A percentile compares a stretch with the other conserved stretches of the same genome.
Evolutionary conservation across 2,797 vertebrate genomes (phyloP).

Genomic region (Pelochelys cantorii): DNA sequence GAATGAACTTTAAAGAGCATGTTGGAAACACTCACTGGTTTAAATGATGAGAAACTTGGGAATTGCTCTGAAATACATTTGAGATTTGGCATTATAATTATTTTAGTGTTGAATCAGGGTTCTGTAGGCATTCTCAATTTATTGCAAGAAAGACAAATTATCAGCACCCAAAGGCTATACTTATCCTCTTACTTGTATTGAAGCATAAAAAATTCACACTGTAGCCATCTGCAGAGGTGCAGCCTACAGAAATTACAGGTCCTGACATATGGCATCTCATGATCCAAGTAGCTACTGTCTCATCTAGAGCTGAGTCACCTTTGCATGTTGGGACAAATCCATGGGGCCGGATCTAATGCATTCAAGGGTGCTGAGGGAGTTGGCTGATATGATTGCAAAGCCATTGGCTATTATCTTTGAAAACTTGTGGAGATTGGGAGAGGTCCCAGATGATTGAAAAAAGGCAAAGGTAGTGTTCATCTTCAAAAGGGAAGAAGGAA

Average conservation of each 20-base stretch:
- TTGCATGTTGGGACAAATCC: background rate
- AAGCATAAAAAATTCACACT: background rate
- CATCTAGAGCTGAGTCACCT: background rate
- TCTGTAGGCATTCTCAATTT: background rate
- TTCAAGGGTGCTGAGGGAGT: too few species aligned
- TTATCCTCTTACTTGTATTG: background rate
- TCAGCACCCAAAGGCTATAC: background rate
- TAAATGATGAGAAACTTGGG: conserved; percentile 10
- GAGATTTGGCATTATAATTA: conserved; percentile 32
- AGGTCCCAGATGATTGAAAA: too few species aligned
- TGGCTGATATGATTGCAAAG: too few species aligned
- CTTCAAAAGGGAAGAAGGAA: too few species aligned
- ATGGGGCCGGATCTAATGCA: background rate
- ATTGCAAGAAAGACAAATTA: background rate
- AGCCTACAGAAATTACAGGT: background rate
- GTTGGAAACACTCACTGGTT: background rate
- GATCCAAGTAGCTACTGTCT: background rate
- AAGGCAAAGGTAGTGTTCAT: too few species aligned
- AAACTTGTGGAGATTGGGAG: too few species aligned
- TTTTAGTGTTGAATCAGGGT: background rate
- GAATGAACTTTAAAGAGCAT: conserved; percentile 21
- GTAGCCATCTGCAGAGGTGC: background rate
- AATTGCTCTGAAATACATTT: background rate
- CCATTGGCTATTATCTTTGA: too few species aligned
- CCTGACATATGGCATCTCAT: background rate